These are phyloP conservation scores for Harpalus rufipes DNA, from an alignment of 2,888 invertebrate genomes.

Conservation along the genomic window DNA sequence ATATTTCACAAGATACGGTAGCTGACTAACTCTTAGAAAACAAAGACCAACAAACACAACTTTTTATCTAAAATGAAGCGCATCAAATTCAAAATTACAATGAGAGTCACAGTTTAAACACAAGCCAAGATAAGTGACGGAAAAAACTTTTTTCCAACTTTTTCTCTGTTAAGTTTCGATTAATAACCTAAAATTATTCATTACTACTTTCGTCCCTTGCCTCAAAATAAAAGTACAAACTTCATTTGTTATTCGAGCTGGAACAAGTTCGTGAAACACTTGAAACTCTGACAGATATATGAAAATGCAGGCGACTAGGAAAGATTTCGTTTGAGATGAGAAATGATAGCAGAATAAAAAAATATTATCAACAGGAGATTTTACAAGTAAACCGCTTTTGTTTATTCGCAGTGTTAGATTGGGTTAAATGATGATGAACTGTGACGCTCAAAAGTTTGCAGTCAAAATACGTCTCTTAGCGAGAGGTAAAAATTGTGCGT, in stretches of 20 bases:
- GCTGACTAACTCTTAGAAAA: slow-evolving; percentile 17
- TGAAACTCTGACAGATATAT: slow-evolving; percentile 47
- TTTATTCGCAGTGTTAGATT: slow-evolving; percentile 19
- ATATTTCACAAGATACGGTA: slow-evolving; percentile 2
- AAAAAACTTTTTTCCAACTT: neutral
- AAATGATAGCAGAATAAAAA: slow-evolving; percentile 15
- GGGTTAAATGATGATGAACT: slow-evolving; percentile 20
- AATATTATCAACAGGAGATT: slow-evolving; percentile 20
- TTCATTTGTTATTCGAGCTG: slow-evolving; percentile 42
- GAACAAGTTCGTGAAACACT: slow-evolving; percentile 24
- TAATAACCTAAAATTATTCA: slow-evolving; percentile 45
- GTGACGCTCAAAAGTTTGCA: no score
- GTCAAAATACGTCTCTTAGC: no score
- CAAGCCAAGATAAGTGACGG: slow-evolving; percentile 11
- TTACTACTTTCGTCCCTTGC: slow-evolving; percentile 7
- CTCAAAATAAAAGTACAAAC: slow-evolving; percentile 21
- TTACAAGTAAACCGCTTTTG: slow-evolving; percentile 7
- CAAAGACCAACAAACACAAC: slow-evolving; percentile 24
- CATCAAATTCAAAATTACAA: slow-evolving; percentile 34
- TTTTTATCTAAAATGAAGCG: slow-evolving; percentile 46
- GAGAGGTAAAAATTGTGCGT: no score
- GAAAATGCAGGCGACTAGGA: slow-evolving; percentile 5
- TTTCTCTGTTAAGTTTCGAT: slow-evolving; percentile 25
- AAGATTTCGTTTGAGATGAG: slow-evolving; percentile 29
- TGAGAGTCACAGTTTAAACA: slow-evolving; percentile 31